Base-by-base conservation (phyloP, 2,113 vertebrate genomes). In the Tursiops truncatus region DNA sequence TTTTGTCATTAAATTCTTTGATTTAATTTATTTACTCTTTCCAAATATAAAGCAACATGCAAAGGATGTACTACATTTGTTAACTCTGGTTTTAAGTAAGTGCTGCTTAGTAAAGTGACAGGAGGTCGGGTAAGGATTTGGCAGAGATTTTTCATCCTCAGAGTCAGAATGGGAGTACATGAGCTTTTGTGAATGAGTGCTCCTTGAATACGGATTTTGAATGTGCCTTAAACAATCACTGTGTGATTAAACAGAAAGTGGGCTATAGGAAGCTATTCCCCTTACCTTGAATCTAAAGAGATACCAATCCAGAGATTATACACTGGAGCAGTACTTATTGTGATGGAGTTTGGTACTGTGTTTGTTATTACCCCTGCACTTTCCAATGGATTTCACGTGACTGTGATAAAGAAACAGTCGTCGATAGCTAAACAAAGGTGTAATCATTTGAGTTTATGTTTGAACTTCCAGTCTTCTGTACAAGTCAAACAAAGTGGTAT, bases 391-490 rank as follows among this genome's bases (percentile, higher is more conserved):
- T 87, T 93, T 23, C 95, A 91, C 38, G 62, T 96, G 90, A 86
- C 87, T 26, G 26, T 36, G 95, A 97, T 97, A 96, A 98, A 95
- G 97, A 63, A 95, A 94, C 84, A 85, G 80, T 93, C 82, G 41
- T 25, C 76, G 67, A 96, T 82, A 98, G 73, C 94, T 74, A 83
- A 94, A 98, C 98, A 98, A 98, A 98, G 88, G 36, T 26, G 62
- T n/a, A 97, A 94, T 98, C 97, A 93, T 97, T 97, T 90, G 90
- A 47, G 77, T 94, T 96, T 91, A 87, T 93, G 92, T 97, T 96
- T 98, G 92, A 97, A 97, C 94, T 96, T 97, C 87, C 91, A 96
- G 53, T 83, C 94, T 90, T 85, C 95, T 95, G 62, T 85, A 95
- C 96, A 96, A 83, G 93, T 97, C 97, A 96, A 98, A 98, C 97